Evolutionary conservation across 2,797 vertebrate species (phyloP).

Genomic region (Phoxinus dragarum): DNA sequence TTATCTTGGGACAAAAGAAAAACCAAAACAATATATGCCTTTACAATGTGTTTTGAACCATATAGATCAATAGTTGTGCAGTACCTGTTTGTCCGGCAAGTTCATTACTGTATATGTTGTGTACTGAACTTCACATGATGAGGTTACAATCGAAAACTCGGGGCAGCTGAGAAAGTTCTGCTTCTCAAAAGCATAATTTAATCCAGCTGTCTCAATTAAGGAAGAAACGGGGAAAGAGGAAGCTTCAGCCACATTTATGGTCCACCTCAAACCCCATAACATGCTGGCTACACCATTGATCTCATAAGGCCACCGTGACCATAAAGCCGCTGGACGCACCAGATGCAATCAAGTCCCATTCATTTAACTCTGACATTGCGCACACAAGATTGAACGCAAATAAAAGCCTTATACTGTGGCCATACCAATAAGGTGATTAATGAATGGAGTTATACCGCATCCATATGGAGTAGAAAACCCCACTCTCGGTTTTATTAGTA

Average conservation of each 20-base stretch:
- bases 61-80: slow-evolving; percentile 40
- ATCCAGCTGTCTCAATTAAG: slow-evolving; percentile 61
- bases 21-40: not conserved
- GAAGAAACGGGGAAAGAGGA: slow-evolving; percentile 61
- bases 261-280: slow-evolving; percentile 62
- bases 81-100: slow-evolving; percentile 50
- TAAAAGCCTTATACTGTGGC: slow-evolving; percentile 47
- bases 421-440: slow-evolving; percentile 24
- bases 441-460: slow-evolving; percentile 24
- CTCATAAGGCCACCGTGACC: slow-evolving; percentile 64
- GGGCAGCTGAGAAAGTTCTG: slow-evolving; percentile 42
- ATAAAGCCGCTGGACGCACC: slow-evolving; percentile 63
- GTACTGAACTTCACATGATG: slow-evolving; percentile 30
- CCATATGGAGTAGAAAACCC: slow-evolving; percentile 34
- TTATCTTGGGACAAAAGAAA: not conserved
- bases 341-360: slow-evolving; percentile 57
- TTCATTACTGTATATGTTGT: slow-evolving; percentile 30
- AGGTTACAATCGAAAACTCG: slow-evolving; percentile 50
- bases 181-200: slow-evolving; percentile 53
- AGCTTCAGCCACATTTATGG: slow-evolving; percentile 65
- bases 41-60: slow-evolving; percentile 9
- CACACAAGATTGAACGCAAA: slow-evolving; percentile 54
- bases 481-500: slow-evolving; percentile 46
- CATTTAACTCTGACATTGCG: slow-evolving; percentile 62
- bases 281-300: slow-evolving; percentile 62